Conservation (phyloP, 35 echinoderm and acorn worm genomes). For the Lytechinus variegatus region DNA sequence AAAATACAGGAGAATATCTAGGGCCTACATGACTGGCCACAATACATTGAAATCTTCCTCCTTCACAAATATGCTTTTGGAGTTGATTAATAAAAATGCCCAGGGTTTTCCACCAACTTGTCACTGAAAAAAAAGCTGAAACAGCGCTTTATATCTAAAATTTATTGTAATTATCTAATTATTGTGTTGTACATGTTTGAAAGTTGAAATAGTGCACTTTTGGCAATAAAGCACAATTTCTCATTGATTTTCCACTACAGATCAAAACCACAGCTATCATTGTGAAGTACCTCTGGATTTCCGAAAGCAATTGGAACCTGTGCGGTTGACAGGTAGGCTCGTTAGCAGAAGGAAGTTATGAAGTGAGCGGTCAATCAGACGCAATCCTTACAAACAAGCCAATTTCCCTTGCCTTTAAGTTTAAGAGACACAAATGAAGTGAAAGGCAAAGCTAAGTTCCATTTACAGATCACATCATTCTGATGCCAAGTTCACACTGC, state of each 20-base stretch:
- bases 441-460: neutral
- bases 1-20: too few relatives aligned
- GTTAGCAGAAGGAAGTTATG: neutral
- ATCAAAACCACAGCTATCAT: neutral
- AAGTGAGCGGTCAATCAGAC: neutral
- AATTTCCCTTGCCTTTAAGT: neutral
- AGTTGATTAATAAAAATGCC: neutral
- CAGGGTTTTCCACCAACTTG: neutral
- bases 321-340: neutral
- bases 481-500: neutral
- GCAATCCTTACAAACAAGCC: slow-evolving; percentile 9
- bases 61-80: neutral
- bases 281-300: neutral
- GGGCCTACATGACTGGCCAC: too few relatives aligned
- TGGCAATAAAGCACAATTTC: neutral
- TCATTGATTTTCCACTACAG: neutral
- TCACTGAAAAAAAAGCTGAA: too few relatives aligned
- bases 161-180: too few relatives aligned
- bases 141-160: too few relatives aligned
- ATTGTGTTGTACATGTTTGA: neutral
- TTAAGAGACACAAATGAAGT: neutral
- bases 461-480: neutral
- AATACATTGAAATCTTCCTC: neutral
- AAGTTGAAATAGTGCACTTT: neutral
- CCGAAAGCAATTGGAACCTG: neutral